Evolutionary conservation across 1,140 invertebrate genomes (phyloP), one percentile per base, ranked within the genome.

Genomic region (Drosophila truncata): DNA sequence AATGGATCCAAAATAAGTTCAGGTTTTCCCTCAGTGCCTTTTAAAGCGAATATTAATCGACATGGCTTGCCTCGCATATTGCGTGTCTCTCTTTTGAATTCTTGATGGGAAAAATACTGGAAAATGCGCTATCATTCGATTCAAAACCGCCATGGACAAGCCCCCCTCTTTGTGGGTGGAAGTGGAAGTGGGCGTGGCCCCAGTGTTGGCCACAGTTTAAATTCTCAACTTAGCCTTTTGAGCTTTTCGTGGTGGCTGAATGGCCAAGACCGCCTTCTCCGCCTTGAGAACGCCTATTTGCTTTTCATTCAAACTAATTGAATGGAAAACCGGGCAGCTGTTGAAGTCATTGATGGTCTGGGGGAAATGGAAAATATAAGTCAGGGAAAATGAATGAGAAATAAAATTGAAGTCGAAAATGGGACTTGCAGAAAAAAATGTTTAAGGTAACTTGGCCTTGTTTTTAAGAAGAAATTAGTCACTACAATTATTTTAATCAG

Each of bases 241-340:
- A 88, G 76, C 86, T 91, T 70, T 67, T 65, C 9, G 35, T 31
- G 55, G 29, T 18, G 46, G 31, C 25, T 54, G 50, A 31, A 31
- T 41, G 61, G 61, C 25, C 18, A 49, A 27, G 44, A 47, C 49
- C 44, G 55, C 61, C 50, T 27, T 44, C 46, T 47, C 49, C 50
- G 55, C 61, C 63, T 39, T 39, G 23, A 31, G 20, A 44, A 90
- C 65, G 63, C 82, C 85, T 90, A 77, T 90, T 88, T 90, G 81
- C 65, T 90, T 90, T 90, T 85, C 66, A 85, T 90, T 85, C 66
- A 1, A 31, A 71, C 78, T 90, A 90, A 90, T 90, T 90, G 85
- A 90, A 90, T 88, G 84, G 85, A 88, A 88, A 90, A 76, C 61
- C 78, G 63, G 80, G 63, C 85, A 88, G 85, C 85, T 88, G 85